Evolutionary conservation across 2,888 invertebrate species (phyloP).

Genomic region (Stenodema calcarata): DNA sequence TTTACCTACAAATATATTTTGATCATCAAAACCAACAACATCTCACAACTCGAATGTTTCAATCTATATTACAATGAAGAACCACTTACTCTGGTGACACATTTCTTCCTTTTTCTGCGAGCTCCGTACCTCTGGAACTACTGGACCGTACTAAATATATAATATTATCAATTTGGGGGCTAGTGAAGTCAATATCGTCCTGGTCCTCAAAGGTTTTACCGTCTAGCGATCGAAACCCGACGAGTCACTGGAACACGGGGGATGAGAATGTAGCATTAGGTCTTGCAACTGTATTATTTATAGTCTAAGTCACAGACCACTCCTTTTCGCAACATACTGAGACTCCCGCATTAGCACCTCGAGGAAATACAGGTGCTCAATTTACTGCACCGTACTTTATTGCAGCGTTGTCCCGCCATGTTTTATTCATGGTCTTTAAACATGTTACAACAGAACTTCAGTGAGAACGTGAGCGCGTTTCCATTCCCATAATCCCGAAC

Average conservation of each 20-base stretch:
- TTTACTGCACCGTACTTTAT: not conserved
- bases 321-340: not conserved
- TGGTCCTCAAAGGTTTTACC: too few relatives aligned
- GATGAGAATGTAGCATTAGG: not conserved
- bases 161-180: too few relatives aligned
- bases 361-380: not conserved
- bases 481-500: not conserved
- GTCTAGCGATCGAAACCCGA: too few relatives aligned
- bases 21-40: too few relatives aligned
- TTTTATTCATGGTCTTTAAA: not conserved
- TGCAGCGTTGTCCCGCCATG: not conserved
- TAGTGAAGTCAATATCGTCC: too few relatives aligned
- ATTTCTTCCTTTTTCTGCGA: too few relatives aligned
- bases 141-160: too few relatives aligned
- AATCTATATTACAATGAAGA: too few relatives aligned
- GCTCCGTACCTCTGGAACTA: too few relatives aligned
- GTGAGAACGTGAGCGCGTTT: not conserved
- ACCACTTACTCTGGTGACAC: too few relatives aligned
- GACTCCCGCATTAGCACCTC: not conserved
- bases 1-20: too few relatives aligned
- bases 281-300: not conserved
- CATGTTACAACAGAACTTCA: not conserved
- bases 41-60: too few relatives aligned
- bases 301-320: not conserved
- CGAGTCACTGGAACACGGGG: not conserved